A percentile compares a stretch with the other conserved stretches of the same genome.
These are phyloP conservation scores for Hydrolagus affinis DNA, from an alignment of 2,113 vertebrate species.

Conservation along the genomic window DNA sequence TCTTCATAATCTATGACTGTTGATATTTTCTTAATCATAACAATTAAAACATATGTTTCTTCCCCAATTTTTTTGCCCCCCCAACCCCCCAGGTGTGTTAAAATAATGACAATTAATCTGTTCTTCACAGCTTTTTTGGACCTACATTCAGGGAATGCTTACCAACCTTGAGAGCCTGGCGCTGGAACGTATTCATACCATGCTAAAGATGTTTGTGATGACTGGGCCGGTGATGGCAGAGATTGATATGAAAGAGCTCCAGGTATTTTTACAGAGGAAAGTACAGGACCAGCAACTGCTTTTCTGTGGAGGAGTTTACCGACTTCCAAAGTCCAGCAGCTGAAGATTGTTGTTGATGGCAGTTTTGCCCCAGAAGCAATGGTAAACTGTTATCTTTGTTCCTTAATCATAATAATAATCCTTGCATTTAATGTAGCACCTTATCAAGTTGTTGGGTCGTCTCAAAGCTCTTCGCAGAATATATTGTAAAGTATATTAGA, in stretches of 20 bases:
- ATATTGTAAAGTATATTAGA: too few species aligned
- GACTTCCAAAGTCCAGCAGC: slow-evolving; percentile 72
- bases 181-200: slow-evolving; percentile 90
- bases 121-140: slow-evolving; percentile 84
- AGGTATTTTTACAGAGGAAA: slow-evolving; percentile 88
- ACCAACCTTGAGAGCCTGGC: slow-evolving; percentile 95
- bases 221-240: slow-evolving; percentile 82
- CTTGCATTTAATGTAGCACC: too few species aligned
- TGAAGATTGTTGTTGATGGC: slow-evolving; percentile 36
- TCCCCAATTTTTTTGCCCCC: background rate
- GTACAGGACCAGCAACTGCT: slow-evolving; percentile 85
- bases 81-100: too few species aligned
- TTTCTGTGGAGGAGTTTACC: slow-evolving; percentile 74
- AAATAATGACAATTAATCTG: background rate
- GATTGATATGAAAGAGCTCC: slow-evolving; percentile 84
- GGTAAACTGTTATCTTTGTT: background rate
- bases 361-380: background rate
- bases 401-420: too few species aligned
- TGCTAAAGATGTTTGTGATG: slow-evolving; percentile 95
- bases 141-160: slow-evolving; percentile 96
- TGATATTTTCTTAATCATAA: too few species aligned
- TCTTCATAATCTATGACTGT: too few species aligned
- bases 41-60: background rate
- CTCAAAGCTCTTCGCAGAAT: too few species aligned
- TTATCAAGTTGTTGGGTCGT: too few species aligned